Evolutionary conservation across 2,113 vertebrate species (phyloP), one percentile per base, ranked within the genome.

Genomic region (Halcyon senegalensis): DNA sequence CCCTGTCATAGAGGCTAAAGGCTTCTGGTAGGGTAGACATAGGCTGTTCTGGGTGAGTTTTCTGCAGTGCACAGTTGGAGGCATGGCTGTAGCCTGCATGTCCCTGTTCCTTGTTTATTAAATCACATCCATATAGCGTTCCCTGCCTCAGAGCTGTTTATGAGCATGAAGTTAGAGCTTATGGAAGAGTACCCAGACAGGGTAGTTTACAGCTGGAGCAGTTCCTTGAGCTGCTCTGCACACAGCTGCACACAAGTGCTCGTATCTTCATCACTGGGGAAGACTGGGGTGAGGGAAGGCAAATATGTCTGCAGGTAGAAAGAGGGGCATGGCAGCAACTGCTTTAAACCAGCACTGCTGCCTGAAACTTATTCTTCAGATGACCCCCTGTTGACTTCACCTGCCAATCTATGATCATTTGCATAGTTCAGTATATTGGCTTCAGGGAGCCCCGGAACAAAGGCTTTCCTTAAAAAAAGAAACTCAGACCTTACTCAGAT

Each of bases 401-500:
- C 81, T 96, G 84, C 78, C 93, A 94, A 46, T 73, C 77, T 59
- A 3, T 23, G 50, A 23, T 69, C 6, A 2, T 94, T 89, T 94
- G 86, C 87, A 93, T 87, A 92, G 86, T 41, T 96, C 82, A 41
- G 53, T 79, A 46, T 68, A 75, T 43, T 89, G 89, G 88, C 90
- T 94, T 87, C 66, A 58, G 86, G 84, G 89, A 96, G 44, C 70
- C 46, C 74, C 59, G 31, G 94, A 95, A 97, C 89, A 96, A 96
- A 96, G 78, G 77, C 72, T 84, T 68, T 89, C 89, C 94, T 92
- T 85, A 67, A 88, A 90, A 91, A 92, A 90, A 25, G 51, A 90
- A 90, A 48, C 69, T 93, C 74, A 72, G 84, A 35, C 86, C 63
- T 85, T 95, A 73, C 91, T 95, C 84, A 94, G 90, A 93, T 93